Conservation (phyloP, 1,140 invertebrate genomes). For the Ladona fulva region DNA sequence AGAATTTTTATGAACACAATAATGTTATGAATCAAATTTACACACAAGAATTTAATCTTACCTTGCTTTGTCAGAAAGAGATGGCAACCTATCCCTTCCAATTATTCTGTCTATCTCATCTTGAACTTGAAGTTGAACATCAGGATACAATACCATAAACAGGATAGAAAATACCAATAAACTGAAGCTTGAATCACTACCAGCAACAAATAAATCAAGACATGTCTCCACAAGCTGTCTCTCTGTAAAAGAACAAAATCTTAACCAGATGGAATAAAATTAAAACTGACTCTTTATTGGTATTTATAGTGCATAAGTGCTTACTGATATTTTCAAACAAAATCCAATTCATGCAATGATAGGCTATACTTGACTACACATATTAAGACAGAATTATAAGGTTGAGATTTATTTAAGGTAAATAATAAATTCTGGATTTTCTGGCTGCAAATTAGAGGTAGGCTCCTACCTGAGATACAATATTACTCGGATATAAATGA, state of each 20-base stretch:
- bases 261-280: slow-evolving; percentile 10
- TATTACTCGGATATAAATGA: no score
- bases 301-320: not conserved
- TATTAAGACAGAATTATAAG: no score
- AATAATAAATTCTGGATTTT: no score
- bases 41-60: no score
- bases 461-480: no score
- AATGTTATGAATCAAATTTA: no score
- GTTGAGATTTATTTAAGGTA: no score
- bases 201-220: slow-evolving; percentile 48
- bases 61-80: slow-evolving; percentile 33
- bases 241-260: not conserved
- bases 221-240: slow-evolving; percentile 27
- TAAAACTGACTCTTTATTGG: not conserved
- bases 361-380: no score
- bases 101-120: slow-evolving; percentile 38
- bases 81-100: slow-evolving; percentile 26
- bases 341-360: no score
- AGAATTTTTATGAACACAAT: no score
- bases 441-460: no score
- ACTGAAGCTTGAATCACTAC: slow-evolving; percentile 37
- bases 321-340: no score
- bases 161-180: slow-evolving; percentile 47
- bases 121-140: slow-evolving; percentile 35
- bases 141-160: slow-evolving; percentile 33